Base-by-base conservation (phyloP, 2,888 invertebrate species). In the Eristalinus sepulchralis region DNA sequence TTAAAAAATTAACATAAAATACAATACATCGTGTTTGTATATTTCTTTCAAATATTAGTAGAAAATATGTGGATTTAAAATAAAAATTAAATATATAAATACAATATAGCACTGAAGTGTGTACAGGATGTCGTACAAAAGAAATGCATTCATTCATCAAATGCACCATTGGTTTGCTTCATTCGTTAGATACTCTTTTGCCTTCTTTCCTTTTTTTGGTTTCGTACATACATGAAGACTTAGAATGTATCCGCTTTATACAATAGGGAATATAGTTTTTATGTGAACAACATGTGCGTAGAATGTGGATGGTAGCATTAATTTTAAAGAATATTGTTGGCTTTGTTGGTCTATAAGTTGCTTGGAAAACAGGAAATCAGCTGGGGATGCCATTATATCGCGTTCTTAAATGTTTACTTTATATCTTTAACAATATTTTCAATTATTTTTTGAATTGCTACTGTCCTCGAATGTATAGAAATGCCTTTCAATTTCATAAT, bases 1-100 rank as follows among this genome's bases (percentile, higher is more conserved):
- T 39, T n/a, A 81, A 68, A 82, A 71, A 75, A 66, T 76, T 70
- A 64, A 82, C 81, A 71, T 34, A 76, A 70, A 70, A 81, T 81
- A 70, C 57, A 70, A 34, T 17, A 8, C 17, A 47, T 17, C 9
- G 34, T 34, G 1, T 73, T 63, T 59, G 57, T 57, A 47, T 33
- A 34, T 55, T 68, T 6, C 13, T 34, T 59, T 64, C 27, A 34
- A 36, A 57, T 70, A 64, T 63, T 81, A 80, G 63, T 78, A 78
- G 9, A 82, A 76, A 70, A 66, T 71, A 17, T 82, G 47, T 70
- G 75, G 76, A 60, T 64, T 47, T 31, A 9, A 64, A 75, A 57
- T 73, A 8, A 55, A 62, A 24, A 68, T 33, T n/a, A 20, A 17
- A 71, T 60, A 34, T 55, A 39, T 64, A 27, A 47, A 47, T 60